Base-by-base conservation (phyloP, 2,113 vertebrate genomes). In the Haemorhous mexicanus region DNA sequence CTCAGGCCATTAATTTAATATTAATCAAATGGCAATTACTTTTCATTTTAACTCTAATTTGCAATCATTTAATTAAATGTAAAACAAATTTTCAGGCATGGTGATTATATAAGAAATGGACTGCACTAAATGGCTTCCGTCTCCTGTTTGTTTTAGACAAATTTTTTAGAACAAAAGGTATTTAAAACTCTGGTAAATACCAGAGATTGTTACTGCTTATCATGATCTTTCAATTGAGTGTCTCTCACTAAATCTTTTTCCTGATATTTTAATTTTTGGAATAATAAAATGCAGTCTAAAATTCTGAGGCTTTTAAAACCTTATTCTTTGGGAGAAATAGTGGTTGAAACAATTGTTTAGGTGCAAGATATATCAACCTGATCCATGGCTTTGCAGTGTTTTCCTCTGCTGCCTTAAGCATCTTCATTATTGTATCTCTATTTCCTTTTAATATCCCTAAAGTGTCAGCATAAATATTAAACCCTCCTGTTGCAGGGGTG, bases 11-110 rank as follows among this genome's bases (percentile, higher is more conserved):
- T 91, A 93, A 94, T 89, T 84, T 75, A 77, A 84, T 76, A 44
- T 64, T 87, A 86, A 91, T 86, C 39, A 93, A 94, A 92, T 70
- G 67, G 13, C 59, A 95, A 91, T 90, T 94, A 59, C 11, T 87
- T 94, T 88, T 81, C 1, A 33, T 85, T 91, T 91, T 84, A 68
- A 37, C 20, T 75, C 6, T 49, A 88, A 84, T 84, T 19, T 91
- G 52, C 12, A 89, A 46, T 79, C 12, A 79, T 85, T 91, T 89
- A 80, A 77, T 77, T 95, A 85, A 89, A 78, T 58, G 63, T 12
- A 52, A 66, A 94, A 24, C 11, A 76, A 53, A 70, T 70, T 87
- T 67, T 2, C 17, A 11, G 75, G 12, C 23, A 55, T 23, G 7
- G 9, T 87, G 39, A 35, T 63, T 63, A 26, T 1, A 0, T 68